A percentile compares a stretch with the other conserved stretches of the same genome.
phyloP scores from a whole-genome alignment of 2,888 invertebrate genomes.

The Rhingia campestris region DNA sequence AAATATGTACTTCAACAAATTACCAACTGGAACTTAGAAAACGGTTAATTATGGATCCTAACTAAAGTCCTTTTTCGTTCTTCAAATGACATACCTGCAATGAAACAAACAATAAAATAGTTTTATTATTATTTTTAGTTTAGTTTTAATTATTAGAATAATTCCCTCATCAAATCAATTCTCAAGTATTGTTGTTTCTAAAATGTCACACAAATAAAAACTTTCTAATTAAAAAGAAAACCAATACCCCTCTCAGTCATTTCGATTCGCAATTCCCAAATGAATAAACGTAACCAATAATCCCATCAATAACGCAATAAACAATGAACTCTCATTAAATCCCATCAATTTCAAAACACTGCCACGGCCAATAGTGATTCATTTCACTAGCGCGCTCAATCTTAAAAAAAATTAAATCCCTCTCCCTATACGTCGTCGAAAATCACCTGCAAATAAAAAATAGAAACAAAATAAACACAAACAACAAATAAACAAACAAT shows the following conservation, averaged over 20 bases:
- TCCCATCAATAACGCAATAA: conserved; percentile 17
- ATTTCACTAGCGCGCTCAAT: no score
- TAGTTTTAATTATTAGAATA: no score
- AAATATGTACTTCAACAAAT: no score
- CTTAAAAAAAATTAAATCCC: background rate
- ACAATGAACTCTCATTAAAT: conserved; percentile 36
- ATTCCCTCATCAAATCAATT: no score
- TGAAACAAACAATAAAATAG: no score
- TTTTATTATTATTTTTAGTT: no score
- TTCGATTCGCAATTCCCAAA: conserved; percentile 9
- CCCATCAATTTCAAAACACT: conserved; percentile 47
- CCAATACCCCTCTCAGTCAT: conserved; percentile 1
- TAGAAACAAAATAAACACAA: conserved; percentile 31
- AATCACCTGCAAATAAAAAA: conserved; percentile 38
- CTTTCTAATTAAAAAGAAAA: background rate
- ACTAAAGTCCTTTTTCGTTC: no score
- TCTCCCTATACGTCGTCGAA: background rate
- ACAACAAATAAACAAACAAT: conserved; percentile 44
- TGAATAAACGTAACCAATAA: conserved; percentile 5
- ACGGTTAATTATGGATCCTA: no score
- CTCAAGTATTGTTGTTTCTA: no score
- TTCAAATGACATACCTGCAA: no score
- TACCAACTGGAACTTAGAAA: no score
- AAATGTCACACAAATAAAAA: background rate
- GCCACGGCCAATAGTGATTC: background rate